phyloP scores from a whole-genome alignment of 2,113 vertebrate species.

The Nanorana parkeri region DNA sequence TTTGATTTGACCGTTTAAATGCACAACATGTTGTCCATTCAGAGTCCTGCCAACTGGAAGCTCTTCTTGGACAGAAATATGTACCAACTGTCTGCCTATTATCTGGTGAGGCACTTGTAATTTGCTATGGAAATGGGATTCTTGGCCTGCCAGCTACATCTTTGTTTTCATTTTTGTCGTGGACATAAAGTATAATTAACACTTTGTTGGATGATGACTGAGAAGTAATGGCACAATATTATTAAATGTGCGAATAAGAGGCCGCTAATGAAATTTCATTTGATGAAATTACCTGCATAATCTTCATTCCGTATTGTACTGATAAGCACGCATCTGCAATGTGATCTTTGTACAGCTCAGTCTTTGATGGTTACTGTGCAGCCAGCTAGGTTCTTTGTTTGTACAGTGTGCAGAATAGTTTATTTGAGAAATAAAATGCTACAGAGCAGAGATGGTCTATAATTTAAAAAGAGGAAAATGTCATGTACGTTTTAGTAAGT shows the following conservation, averaged over 20 bases:
- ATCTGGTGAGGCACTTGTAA: conserved; percentile 25
- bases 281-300: conserved; percentile 32
- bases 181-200: conserved; percentile 30
- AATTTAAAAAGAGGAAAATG: no score
- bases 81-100: conserved; percentile 35
- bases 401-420: conserved; percentile 19
- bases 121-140: conserved; percentile 30
- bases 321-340: conserved; percentile 17
- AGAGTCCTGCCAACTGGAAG: conserved; percentile 16
- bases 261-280: conserved; percentile 12
- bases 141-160: conserved; percentile 10
- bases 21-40: conserved; percentile 37
- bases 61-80: conserved; percentile 29
- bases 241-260: not conserved
- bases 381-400: conserved; percentile 15
- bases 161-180: conserved; percentile 33
- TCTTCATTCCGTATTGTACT: conserved; percentile 19
- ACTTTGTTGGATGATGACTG: not conserved
- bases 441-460: not conserved
- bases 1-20: conserved; percentile 31
- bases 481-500: no score
- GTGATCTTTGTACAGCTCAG: not conserved
- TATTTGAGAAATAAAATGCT: conserved; percentile 4
- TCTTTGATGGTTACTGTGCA: conserved; percentile 4
- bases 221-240: not conserved